These are phyloP conservation scores for Halcyon malimbica DNA, from an alignment of 2,113 vertebrate species.

Conservation along the genomic window DNA sequence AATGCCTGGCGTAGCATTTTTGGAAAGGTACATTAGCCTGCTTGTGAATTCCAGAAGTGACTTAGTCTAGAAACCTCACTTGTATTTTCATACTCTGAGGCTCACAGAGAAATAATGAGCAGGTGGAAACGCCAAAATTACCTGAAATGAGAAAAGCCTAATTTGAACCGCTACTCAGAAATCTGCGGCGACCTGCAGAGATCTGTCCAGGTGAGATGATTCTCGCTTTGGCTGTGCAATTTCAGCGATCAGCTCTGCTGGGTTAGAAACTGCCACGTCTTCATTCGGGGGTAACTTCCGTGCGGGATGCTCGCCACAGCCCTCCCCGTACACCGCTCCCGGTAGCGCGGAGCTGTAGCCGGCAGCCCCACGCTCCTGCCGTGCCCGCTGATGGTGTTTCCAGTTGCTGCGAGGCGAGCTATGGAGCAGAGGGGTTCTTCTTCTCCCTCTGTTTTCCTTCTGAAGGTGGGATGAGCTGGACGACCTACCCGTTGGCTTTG, in stretches of 20 bases:
- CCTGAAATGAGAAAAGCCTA: not conserved
- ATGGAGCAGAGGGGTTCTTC: not conserved
- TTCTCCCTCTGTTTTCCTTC: not conserved
- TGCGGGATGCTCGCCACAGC: not conserved
- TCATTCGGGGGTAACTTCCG: accelerated
- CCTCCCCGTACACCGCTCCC: not conserved
- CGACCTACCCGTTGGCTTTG: accelerated
- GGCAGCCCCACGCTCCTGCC: not conserved
- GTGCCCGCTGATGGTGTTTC: accelerated
- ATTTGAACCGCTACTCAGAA: not conserved
- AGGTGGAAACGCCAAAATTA: not conserved
- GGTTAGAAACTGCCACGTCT: accelerated
- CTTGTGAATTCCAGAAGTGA: not conserved
- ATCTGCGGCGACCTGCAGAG: not conserved
- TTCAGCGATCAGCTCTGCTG: not conserved
- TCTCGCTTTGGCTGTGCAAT: not conserved
- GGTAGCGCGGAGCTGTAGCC: not conserved
- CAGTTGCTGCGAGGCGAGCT: not conserved
- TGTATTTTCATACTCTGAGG: not conserved
- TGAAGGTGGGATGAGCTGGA: not conserved
- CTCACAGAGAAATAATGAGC: not conserved
- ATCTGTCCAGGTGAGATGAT: not conserved
- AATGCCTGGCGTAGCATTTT: not conserved
- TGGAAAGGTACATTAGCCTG: not conserved
- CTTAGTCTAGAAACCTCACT: not conserved